Evolutionary conservation across 2,888 invertebrate species (phyloP), one percentile per base, ranked within the genome.

Genomic region (Eilema depressum): DNA sequence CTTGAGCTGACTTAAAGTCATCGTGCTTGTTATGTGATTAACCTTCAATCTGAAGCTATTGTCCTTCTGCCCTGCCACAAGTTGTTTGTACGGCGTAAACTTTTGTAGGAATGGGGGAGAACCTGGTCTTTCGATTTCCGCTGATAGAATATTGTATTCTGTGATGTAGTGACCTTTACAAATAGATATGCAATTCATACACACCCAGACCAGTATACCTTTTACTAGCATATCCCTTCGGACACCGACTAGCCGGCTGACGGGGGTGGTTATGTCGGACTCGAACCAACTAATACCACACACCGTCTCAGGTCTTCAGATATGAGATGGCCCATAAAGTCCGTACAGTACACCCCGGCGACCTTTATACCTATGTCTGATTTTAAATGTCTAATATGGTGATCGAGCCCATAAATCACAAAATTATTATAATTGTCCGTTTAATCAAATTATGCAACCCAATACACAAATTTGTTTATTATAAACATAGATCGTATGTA

Each of bases 401-500:
- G 47, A 47, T 20, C 1, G 47, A 41, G 20, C 20, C 20, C 20
- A 7, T 20, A 53, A 53, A 20, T 53, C 53, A 8, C 3, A n/a
- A 53, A 53, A 53, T n/a, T 20, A n/a, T 7, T 2, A 20, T 53
- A 53, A 53, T 53, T 10, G 53, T 53, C 53, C n/a, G 10, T n/a
- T 53, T 33, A 37, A 33, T 62, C 5, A 17, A 25, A 63, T 63
- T 41, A 63, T 17, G 25, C n/a, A 56, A 30, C 8, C 17, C 47
- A 23, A 56, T 23, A 30, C 4, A 57, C n/a, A 25, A 26, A 37
- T 56, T 53, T 64, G 28, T 53, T 64, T 64, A n/a, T 64, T 64
- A 28, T 66, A 26, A 57, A 66, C 57, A 17, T 37, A 57, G 25
- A 17, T 23, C 33, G 37, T 47, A 47, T 47, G 57, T 68, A 57